Percentiles rank a stretch among this genome's conserved stretches.
Evolutionary conservation across 2,797 vertebrate genomes (phyloP).

Genomic region (Sus cebifrons): DNA sequence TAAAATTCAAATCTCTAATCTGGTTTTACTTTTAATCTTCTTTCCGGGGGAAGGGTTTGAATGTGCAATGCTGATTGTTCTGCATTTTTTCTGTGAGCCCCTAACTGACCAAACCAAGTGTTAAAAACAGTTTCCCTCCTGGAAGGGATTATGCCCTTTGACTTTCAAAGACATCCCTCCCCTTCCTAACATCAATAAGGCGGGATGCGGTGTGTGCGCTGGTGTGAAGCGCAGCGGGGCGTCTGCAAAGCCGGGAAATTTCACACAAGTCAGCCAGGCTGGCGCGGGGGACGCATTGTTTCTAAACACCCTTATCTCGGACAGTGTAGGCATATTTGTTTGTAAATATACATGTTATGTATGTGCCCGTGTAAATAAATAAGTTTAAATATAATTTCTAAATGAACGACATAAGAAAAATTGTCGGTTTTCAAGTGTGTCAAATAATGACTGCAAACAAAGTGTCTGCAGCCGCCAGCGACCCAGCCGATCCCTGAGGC

Average conservation of each 20-base stretch:
- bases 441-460: slow-evolving; percentile 83
- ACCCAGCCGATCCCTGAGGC: slow-evolving; percentile 83
- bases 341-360: slow-evolving; percentile 76
- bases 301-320: slow-evolving; percentile 41
- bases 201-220: background rate
- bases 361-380: slow-evolving; percentile 79
- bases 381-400: slow-evolving; percentile 87
- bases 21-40: slow-evolving; percentile 81
- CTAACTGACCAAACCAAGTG: slow-evolving; percentile 68
- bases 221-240: slow-evolving; percentile 41
- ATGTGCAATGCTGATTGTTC: slow-evolving; percentile 35
- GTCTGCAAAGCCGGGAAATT: background rate
- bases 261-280: background rate
- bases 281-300: background rate
- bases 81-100: background rate
- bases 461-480: slow-evolving; percentile 76
- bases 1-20: slow-evolving; percentile 76
- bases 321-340: slow-evolving; percentile 71
- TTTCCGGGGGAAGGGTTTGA: slow-evolving; percentile 54
- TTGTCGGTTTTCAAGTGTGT: slow-evolving; percentile 88
- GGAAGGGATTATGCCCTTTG: slow-evolving; percentile 74
- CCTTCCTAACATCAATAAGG: slow-evolving; percentile 55
- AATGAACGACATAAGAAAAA: slow-evolving; percentile 89
- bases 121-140: slow-evolving; percentile 72
- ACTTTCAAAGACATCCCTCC: slow-evolving; percentile 68